These are phyloP conservation scores for Sphenopsis melanotis DNA, from an alignment of 2,797 vertebrate genomes.

Conservation along the genomic window DNA sequence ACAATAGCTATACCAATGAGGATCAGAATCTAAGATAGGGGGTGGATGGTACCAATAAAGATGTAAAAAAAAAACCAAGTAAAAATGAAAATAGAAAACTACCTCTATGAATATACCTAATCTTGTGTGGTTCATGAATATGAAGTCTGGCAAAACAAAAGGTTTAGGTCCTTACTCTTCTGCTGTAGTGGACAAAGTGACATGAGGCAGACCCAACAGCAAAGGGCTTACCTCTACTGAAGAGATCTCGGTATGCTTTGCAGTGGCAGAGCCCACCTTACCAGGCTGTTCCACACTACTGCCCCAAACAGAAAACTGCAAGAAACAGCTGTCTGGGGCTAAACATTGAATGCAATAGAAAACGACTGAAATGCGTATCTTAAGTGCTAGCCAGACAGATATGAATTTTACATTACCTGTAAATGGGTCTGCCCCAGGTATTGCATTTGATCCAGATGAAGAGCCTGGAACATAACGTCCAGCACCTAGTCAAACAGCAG, in stretches of 20 bases:
- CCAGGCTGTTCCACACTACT: neutral
- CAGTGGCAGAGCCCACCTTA: neutral
- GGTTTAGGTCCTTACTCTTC: neutral
- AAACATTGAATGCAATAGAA: neutral
- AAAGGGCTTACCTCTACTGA: neutral
- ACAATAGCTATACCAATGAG: neutral
- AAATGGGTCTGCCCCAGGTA: conserved; percentile 84
- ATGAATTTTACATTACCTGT: conserved; percentile 76
- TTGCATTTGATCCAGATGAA: conserved; percentile 58
- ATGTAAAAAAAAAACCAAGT: neutral
- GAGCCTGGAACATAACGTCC: conserved; percentile 88
- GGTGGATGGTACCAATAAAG: neutral
- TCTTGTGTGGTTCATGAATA: neutral
- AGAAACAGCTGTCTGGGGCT: neutral
- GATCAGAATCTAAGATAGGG: neutral
- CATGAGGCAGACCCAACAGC: neutral
- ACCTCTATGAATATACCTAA: neutral
- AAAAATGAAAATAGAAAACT: neutral
- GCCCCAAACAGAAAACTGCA: neutral
- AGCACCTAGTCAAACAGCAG: conserved; percentile 75
- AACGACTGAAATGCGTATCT: fast-evolving
- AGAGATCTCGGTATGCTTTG: neutral
- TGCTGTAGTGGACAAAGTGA: neutral
- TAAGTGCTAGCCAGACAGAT: neutral
- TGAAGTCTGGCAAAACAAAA: neutral